These are phyloP conservation scores for Cremastinae sp. DNA, from an alignment of 2,888 invertebrate species.

Conservation along the genomic window DNA sequence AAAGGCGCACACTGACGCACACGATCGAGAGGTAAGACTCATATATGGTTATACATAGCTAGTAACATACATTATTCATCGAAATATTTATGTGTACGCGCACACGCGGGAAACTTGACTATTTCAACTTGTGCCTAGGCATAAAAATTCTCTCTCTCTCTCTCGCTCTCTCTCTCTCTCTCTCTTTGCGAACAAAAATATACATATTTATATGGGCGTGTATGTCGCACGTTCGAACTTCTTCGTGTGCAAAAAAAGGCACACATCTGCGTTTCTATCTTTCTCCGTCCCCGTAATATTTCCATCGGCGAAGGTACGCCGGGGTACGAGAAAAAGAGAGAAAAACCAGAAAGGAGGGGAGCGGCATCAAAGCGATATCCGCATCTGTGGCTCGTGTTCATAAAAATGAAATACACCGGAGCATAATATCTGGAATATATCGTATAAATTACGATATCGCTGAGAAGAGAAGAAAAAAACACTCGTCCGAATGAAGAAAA, in stretches of 20 bases:
- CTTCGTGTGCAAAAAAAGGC: background rate
- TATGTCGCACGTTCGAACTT: constrained; percentile 33
- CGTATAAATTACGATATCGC: constrained; percentile 27
- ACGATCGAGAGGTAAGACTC: constrained; percentile 9
- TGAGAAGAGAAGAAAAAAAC: background rate
- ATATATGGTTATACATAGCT: constrained; percentile 65
- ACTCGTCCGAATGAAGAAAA: background rate
- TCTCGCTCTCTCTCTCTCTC: constrained; percentile 25
- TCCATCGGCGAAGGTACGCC: background rate
- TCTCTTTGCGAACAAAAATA: constrained; percentile 29
- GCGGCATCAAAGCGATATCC: constrained; percentile 50
- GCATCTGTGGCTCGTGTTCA: constrained; percentile 38
- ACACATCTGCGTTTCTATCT: constrained; percentile 6
- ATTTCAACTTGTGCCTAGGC: constrained; percentile 63
- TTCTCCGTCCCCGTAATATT: background rate
- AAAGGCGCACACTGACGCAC: no score
- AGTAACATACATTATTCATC: constrained; percentile 64
- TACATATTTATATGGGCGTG: constrained; percentile 59
- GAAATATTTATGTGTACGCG: constrained; percentile 35
- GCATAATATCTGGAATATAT: constrained; percentile 35
- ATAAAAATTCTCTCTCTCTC: constrained; percentile 43
- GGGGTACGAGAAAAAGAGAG: constrained; percentile 1
- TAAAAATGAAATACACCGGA: constrained; percentile 42
- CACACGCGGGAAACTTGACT: constrained; percentile 56
- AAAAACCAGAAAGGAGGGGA: constrained; percentile 24